Conservation (phyloP, 2,888 invertebrate genomes). For the Torymus auratus region DNA sequence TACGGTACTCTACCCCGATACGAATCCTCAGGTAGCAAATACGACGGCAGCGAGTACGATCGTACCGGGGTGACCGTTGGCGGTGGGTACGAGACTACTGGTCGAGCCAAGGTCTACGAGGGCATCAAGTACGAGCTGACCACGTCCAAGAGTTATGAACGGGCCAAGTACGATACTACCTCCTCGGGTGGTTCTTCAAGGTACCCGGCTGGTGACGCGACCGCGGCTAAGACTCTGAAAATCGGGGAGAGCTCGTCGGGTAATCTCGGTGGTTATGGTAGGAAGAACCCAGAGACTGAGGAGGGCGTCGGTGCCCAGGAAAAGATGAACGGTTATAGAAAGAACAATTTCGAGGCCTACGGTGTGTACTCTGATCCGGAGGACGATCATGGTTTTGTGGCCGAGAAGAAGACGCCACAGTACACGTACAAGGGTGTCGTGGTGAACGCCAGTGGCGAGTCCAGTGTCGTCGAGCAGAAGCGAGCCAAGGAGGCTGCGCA, state of each 20-base stretch:
- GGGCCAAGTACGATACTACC: slow-evolving; percentile 69
- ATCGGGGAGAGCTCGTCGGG: slow-evolving; percentile 69
- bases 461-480: slow-evolving; percentile 74
- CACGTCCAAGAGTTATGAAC: slow-evolving; percentile 74
- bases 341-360: slow-evolving; percentile 75
- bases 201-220: slow-evolving; percentile 55
- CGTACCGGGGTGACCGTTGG: slow-evolving; percentile 48
- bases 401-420: slow-evolving; percentile 72
- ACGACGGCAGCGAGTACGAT: slow-evolving; percentile 69
- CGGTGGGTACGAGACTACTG: slow-evolving; percentile 62
- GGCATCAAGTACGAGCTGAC: slow-evolving; percentile 72
- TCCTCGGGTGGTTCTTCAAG: slow-evolving; percentile 61
- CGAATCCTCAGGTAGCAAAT: slow-evolving; percentile 63
- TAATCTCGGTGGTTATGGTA: slow-evolving; percentile 53
- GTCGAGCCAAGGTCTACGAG: slow-evolving; percentile 55
- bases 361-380: slow-evolving; percentile 75
- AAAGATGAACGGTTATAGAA: slow-evolving; percentile 74
- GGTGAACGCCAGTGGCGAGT: slow-evolving; percentile 75
- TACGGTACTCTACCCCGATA: slow-evolving; percentile 74
- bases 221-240: slow-evolving; percentile 68
- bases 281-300: slow-evolving; percentile 64
- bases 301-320: slow-evolving; percentile 61
- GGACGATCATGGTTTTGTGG: slow-evolving; percentile 73
- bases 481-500: slow-evolving; percentile 69
- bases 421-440: slow-evolving; percentile 75